Percentiles rank a stretch among this genome's conserved stretches.
These are phyloP conservation scores for Octopus sinensis DNA, from an alignment of 1,140 invertebrate species.

Conservation along the genomic window DNA sequence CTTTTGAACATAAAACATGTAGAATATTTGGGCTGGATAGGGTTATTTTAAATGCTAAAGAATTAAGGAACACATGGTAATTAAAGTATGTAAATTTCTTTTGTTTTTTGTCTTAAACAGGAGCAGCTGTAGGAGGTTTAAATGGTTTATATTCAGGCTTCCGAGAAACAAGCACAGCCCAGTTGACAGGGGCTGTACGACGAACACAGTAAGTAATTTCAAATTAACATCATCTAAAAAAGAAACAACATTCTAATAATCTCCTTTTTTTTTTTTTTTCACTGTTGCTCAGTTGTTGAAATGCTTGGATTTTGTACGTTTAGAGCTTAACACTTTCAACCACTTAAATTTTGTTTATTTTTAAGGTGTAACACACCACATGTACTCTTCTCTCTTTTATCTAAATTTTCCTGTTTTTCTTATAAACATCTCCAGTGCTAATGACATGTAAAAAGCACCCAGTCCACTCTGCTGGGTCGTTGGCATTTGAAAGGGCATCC, in stretches of 20 bases:
- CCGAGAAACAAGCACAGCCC: constrained; percentile 76
- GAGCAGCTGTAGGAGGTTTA: constrained; percentile 78
- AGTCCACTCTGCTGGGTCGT: too few relatives aligned
- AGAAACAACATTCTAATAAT: neutral
- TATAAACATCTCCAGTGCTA: too few relatives aligned
- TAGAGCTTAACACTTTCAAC: neutral
- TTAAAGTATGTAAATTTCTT: too few relatives aligned
- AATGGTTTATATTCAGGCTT: constrained; percentile 83
- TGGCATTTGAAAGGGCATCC: too few relatives aligned
- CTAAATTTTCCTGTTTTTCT: too few relatives aligned
- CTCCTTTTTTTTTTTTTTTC: neutral
- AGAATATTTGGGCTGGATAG: too few relatives aligned
- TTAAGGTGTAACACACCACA: neutral
- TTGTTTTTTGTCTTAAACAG: constrained; percentile 51
- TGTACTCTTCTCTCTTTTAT: neutral
- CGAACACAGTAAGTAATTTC: constrained; percentile 77
- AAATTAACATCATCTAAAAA: neutral
- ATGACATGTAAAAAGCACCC: too few relatives aligned
- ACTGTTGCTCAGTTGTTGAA: neutral
- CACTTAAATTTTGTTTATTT: neutral
- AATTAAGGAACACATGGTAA: too few relatives aligned
- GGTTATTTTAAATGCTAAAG: too few relatives aligned
- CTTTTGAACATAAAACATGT: too few relatives aligned
- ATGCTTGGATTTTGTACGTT: neutral
- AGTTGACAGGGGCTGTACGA: constrained; percentile 81